Base-by-base conservation (phyloP, 2,113 vertebrate genomes). In the Mus pahari region DNA sequence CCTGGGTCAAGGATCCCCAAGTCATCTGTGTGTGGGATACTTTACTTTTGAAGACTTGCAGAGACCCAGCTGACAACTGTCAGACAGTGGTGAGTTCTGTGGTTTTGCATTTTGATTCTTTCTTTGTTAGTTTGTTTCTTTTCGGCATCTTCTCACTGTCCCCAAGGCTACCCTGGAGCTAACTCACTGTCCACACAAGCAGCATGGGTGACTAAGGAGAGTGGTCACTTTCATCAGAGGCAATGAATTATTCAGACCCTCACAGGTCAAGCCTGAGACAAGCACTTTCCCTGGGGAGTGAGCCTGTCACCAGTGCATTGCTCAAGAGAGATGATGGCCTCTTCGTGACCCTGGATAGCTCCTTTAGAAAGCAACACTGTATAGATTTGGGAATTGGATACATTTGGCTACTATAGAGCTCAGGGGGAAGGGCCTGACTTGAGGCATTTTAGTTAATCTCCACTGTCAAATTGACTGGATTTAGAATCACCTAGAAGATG, bases 341-440 rank as follows among this genome's bases (percentile, higher is more conserved):
- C 39, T 3, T 2, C 0, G 2, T 2, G 78, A 74, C 48, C 64
- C 50, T 33, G n/a, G 22, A 22, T 42, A 28, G 75, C 42, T 75
- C 88, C 88, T 5, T 53, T 53, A 4, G 82, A 66, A 79, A 55
- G 91, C 71, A 66, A 20, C 19, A 28, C 2, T 1, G 0, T 0
- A 16, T 4, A 48, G 33, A 45, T 26, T 33, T 31, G n/a, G 31
- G 36, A 48, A 22, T n/a, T 77, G 50, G 26, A 39, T 31, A 36
- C 7, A 42, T 89, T 28, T 77, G 4, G 0, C 24, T 24, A 36
- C 19, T 10, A 0, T 2, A 8, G 70, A 50, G 17, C 19, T 4
- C 45, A 53, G 31, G n/a, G 71, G 42, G 17, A 7, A 19, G 12
- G 45, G 16, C 26, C 77, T 19, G 1, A 11, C 36, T n/a, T 12